These are phyloP conservation scores for Strigamia maritima DNA, from an alignment of 2,888 invertebrate species.

Conservation along the genomic window DNA sequence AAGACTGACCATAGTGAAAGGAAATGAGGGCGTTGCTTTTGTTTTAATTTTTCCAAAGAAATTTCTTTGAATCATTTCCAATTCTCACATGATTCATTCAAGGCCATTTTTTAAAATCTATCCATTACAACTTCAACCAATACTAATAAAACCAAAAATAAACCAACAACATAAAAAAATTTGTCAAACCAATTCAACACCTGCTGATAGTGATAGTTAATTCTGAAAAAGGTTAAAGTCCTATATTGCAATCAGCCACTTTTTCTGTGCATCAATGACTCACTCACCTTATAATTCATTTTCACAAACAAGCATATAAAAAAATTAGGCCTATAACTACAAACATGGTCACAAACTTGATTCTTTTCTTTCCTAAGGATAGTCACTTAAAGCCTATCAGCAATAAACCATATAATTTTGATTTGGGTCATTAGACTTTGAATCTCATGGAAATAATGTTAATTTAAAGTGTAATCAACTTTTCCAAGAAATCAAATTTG, in stretches of 20 bases:
- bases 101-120: not conserved
- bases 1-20: not conserved
- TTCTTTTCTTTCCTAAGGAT: no score
- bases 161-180: not conserved
- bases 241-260: not conserved
- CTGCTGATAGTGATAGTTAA: not conserved
- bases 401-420: not conserved
- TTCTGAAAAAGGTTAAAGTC: not conserved
- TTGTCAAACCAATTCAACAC: not conserved
- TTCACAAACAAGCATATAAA: not conserved
- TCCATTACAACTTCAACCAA: no score
- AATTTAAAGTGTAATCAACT: not conserved
- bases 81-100: not conserved
- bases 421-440: conserved; percentile 3
- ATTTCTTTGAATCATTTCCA: not conserved
- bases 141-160: no score
- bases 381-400: not conserved
- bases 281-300: not conserved
- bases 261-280: not conserved
- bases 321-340: no score
- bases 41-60: not conserved
- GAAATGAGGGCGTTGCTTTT: not conserved
- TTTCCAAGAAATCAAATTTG: not conserved
- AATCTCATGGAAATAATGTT: not conserved
- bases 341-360: no score